Evolutionary conservation across 2,113 vertebrate species (phyloP), one percentile per base, ranked within the genome.

Genomic region (Ammospiza caudacuta): DNA sequence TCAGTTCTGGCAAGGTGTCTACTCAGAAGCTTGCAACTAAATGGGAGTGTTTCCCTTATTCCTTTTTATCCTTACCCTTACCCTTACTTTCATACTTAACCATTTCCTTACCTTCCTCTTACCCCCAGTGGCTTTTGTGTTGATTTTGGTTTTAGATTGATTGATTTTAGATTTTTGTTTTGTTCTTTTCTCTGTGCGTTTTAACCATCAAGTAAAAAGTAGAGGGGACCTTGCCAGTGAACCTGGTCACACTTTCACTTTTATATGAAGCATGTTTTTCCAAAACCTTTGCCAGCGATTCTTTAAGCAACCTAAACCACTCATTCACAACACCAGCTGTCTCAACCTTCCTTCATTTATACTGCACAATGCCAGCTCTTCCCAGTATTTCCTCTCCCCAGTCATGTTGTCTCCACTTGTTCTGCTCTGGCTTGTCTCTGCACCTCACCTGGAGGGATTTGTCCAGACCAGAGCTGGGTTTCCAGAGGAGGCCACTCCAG

Each of bases 391-490:
- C 10, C 20, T 70, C 28, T 69, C 22, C 9, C 14, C 11, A n/a
- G 16, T 7, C 0, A 0, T 14, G 9, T 15, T 88, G 64, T 73
- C 49, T 80, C 21, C 43, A 69, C 13, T 62, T 0, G 0, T 20
- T 57, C 33, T 57, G 87, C 39, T 80, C 43, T 51, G 72, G 8
- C 41, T 86, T 76, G 63, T 66, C 49, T 69, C 46, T 90, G 51
- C 25, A 77, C 10, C 51, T 89, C 64, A 54, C 68, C 63, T 77
- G 59, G 58, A 49, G 12, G 24, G 31, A 76, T 15, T 2, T 57
- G n/a, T 31, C 37, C 68, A 87, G 33, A 62, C 5, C 19, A 73
- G 37, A 0, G 0, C 29, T 58, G 0, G 0, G 17, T 77, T 90
- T 77, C n/a, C 63, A 58, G 41, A 33, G 9, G 57, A 72, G 28